phyloP scores from a whole-genome alignment of 2,113 vertebrate species.

The Pao palembangensis region DNA sequence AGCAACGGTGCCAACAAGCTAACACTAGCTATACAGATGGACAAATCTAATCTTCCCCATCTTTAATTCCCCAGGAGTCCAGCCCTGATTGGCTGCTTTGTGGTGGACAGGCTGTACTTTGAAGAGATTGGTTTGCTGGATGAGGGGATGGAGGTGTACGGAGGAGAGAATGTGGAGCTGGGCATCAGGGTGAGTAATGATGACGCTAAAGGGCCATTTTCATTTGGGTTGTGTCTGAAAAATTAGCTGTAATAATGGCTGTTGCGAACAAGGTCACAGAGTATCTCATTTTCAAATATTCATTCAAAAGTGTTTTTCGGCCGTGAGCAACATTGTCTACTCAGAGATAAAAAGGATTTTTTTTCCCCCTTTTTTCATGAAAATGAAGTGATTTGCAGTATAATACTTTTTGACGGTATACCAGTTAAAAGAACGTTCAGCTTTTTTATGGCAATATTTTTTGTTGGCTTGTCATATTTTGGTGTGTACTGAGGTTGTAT shows the following conservation, averaged over 20 bases:
- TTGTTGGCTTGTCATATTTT: no score
- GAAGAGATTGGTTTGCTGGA: slow-evolving; percentile 96
- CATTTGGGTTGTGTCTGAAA: slow-evolving; percentile 49
- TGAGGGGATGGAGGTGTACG: slow-evolving; percentile 98
- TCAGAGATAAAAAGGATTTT: neutral
- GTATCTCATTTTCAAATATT: slow-evolving; percentile 9
- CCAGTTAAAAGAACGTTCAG: no score
- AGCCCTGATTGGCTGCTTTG: slow-evolving; percentile 97
- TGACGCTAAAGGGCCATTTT: slow-evolving; percentile 34
- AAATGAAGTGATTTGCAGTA: neutral
- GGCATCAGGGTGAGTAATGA: slow-evolving; percentile 89
- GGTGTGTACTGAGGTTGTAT: no score
- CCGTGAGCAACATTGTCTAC: slow-evolving; percentile 4
- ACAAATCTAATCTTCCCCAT: slow-evolving; percentile 35
- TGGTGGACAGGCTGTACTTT: slow-evolving; percentile 94
- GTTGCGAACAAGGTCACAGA: slow-evolving; percentile 40
- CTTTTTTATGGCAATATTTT: no score
- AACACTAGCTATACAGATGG: slow-evolving; percentile 21
- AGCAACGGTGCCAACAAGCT: slow-evolving; percentile 30
- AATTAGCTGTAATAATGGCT: slow-evolving; percentile 57
- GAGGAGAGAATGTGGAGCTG: slow-evolving; percentile 96
- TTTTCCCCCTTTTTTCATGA: neutral
- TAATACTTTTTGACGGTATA: neutral
- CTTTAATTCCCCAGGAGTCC: slow-evolving; percentile 82
- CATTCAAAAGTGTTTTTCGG: slow-evolving; percentile 11